These are phyloP conservation scores for Oncorhynchus mykiss DNA, from an alignment of 2,113 vertebrate genomes.

Conservation along the genomic window DNA sequence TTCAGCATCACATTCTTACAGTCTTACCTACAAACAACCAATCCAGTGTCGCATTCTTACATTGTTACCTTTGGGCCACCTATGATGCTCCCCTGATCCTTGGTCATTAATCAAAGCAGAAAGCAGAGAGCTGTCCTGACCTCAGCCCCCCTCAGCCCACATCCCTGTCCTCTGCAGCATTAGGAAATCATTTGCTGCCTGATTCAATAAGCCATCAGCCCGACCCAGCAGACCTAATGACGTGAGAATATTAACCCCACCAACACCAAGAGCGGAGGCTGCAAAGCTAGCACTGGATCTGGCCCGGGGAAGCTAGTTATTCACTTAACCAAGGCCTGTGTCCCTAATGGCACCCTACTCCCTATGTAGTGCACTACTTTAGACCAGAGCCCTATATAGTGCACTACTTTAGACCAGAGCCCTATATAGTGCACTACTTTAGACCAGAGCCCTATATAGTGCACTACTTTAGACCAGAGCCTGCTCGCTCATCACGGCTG, in stretches of 20 bases:
- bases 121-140: slow-evolving; percentile 90
- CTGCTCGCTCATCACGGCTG: no score
- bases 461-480: no score
- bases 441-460: no score
- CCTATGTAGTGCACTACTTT: no score
- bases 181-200: slow-evolving; percentile 99
- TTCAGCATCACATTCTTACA: slow-evolving; percentile 65
- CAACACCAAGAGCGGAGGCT: slow-evolving; percentile 85
- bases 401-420: no score
- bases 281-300: slow-evolving; percentile 69
- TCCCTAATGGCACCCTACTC: no score
- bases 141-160: slow-evolving; percentile 84
- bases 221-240: slow-evolving; percentile 96
- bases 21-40: slow-evolving; percentile 79
- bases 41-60: slow-evolving; percentile 77
- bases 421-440: no score
- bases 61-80: slow-evolving; percentile 74
- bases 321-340: slow-evolving; percentile 63
- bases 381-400: no score
- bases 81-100: slow-evolving; percentile 86
- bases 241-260: slow-evolving; percentile 99
- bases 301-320: slow-evolving; percentile 84
- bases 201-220: slow-evolving; percentile 97
- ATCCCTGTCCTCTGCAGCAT: slow-evolving; percentile 92
- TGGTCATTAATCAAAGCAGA: slow-evolving; percentile 92